Percentiles rank a stretch among this genome's conserved stretches.
These are phyloP conservation scores for Myxocyprinus asiaticus DNA, from an alignment of 2,113 vertebrate species.

Conservation along the genomic window DNA sequence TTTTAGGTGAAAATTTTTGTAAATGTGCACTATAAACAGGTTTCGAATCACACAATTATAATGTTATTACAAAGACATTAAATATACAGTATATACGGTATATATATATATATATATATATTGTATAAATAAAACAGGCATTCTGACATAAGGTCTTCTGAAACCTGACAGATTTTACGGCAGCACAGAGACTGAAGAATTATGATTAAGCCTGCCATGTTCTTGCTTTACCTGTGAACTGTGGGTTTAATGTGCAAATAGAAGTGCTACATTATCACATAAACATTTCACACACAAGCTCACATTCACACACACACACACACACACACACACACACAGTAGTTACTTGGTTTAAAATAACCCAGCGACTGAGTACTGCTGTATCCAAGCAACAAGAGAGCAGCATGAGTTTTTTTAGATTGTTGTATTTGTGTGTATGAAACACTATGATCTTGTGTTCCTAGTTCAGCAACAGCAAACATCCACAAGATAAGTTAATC, in stretches of 20 bases:
- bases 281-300: constrained; percentile 4
- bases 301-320: constrained; percentile 37
- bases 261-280: constrained; percentile 27
- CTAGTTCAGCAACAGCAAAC: constrained; percentile 20
- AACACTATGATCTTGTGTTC: constrained; percentile 41
- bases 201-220: background rate
- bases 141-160: too few relatives aligned
- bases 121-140: too few relatives aligned
- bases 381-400: constrained; percentile 56
- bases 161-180: background rate
- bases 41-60: too few relatives aligned
- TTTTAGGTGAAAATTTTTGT: too few relatives aligned
- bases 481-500: constrained; percentile 19
- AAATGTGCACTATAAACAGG: too few relatives aligned
- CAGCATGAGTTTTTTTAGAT: constrained; percentile 35
- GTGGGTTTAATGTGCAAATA: constrained; percentile 2
- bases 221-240: background rate
- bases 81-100: too few relatives aligned
- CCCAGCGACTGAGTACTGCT: constrained; percentile 33
- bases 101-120: too few relatives aligned
- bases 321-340: constrained; percentile 33
- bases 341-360: constrained; percentile 53
- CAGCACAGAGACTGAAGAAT: background rate
- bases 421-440: constrained; percentile 41
- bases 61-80: too few relatives aligned